phyloP scores from a whole-genome alignment of 2,797 vertebrate genomes.

The Antennarius maculatus region DNA sequence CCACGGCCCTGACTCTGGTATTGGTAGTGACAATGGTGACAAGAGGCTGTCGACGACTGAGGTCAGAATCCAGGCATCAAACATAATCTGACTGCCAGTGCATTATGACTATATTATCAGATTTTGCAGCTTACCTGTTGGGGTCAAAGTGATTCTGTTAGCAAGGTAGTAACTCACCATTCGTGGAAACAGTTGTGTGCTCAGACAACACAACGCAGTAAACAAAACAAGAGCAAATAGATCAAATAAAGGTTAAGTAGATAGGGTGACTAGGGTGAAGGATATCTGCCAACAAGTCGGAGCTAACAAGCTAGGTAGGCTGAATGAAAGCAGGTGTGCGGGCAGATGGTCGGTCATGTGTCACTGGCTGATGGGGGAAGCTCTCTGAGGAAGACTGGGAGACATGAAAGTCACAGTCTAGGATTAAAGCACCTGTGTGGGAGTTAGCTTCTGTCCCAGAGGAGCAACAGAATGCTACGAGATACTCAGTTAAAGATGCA shows the following conservation, averaged over 20 bases:
- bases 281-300: background rate
- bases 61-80: constrained; percentile 74
- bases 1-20: constrained; percentile 97
- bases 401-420: no score
- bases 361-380: no score
- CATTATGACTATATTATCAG: background rate
- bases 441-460: no score
- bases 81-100: background rate
- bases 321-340: no score
- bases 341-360: no score
- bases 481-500: no score
- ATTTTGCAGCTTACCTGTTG: background rate
- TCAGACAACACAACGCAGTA: background rate
- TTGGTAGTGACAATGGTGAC: constrained; percentile 98
- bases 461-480: no score
- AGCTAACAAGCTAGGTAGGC: background rate
- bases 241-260: background rate
- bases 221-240: background rate
- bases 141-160: background rate
- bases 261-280: background rate
- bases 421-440: no score
- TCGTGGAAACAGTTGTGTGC: no score
- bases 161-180: background rate
- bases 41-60: constrained; percentile 96
- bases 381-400: no score